Evolutionary conservation across 2,797 vertebrate species (phyloP).

Genomic region (Sphenopsis melanotis): DNA sequence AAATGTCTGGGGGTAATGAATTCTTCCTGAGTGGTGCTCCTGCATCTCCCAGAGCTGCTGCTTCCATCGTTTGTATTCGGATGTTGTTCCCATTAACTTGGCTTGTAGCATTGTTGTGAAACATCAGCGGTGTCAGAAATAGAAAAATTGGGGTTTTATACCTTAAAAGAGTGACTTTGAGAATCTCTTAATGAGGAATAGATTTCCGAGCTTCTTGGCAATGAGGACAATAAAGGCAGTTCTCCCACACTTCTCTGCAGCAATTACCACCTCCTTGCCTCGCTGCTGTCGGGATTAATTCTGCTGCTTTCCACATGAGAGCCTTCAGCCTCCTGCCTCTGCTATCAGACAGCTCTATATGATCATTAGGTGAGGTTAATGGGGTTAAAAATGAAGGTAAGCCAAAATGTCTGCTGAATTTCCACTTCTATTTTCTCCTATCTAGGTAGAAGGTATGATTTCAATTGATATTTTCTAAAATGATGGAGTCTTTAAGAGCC

Average conservation of each 20-base stretch:
- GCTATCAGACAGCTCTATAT: not conserved
- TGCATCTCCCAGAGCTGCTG: conserved; percentile 37
- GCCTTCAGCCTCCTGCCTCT: not conserved
- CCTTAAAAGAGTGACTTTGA: conserved; percentile 3
- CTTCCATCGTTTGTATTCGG: conserved; percentile 75
- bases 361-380: conserved; percentile 16
- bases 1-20: conserved; percentile 42
- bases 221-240: conserved; percentile 9
- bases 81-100: conserved; percentile 48
- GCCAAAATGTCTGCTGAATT: not conserved
- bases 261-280: not conserved
- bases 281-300: conserved; percentile 16
- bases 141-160: not conserved
- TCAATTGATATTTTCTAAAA: not conserved
- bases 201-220: not conserved
- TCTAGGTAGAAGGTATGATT: not conserved
- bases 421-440: not conserved
- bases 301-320: conserved; percentile 21
- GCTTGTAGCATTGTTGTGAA: conserved; percentile 66
- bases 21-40: conserved; percentile 10
- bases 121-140: conserved; percentile 47
- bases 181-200: not conserved
- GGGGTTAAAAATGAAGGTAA: conserved; percentile 36
- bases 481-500: not conserved
- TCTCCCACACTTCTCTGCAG: not conserved